Evolutionary conservation across 30 jellyfish, hydroid and myxozoan species (phyloP), one percentile per base, ranked within the genome.

Genomic region (Turritopsis rubra): DNA sequence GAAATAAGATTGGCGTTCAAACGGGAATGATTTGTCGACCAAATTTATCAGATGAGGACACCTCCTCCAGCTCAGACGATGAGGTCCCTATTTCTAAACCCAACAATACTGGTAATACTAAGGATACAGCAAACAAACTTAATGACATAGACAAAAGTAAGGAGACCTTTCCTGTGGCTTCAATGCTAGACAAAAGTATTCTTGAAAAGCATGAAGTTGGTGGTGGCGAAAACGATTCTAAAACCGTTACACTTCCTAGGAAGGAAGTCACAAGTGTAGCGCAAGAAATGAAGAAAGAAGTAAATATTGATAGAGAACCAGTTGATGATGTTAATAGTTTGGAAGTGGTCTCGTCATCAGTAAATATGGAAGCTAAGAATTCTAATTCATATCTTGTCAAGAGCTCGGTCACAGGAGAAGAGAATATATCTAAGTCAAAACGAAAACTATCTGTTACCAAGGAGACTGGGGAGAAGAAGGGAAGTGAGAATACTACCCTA

Each of bases 41-140:
- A 53, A 80, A 80, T n/a, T 54, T 80, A 22, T 80, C 87, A 22
- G 87, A 80, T 13, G 87, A 80, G 54, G 87, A 53, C 23, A 80
- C 84, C 60, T 80, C 87, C 26, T 27, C 52, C 21, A 70, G 79
- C 23, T 80, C 54, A n/a, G 87, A 80, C 65, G 87, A 31, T 9
- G 71, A 52, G 20, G 16, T 65, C 7, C 52, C 87, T 53, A 60
- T 30, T 53, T 65, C 77, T 16, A 80, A 80, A 53, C 54, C 21
- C 28, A 9, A 53, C 54, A 20, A n/a, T 24, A 20, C 18, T 1
- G 23, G n/a, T 28, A 28, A 18, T 23, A 5, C 28, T 1, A 76
- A 5, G 18, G 72, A 28, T 21, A 28, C 84, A 9, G 21, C 18
- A 13, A 41, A 41, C 13, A 41, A 41, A 41, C 13, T 41, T 41